Evolutionary conservation across 2,888 invertebrate genomes (phyloP).

Genomic region (Napeogenes sylphis): DNA sequence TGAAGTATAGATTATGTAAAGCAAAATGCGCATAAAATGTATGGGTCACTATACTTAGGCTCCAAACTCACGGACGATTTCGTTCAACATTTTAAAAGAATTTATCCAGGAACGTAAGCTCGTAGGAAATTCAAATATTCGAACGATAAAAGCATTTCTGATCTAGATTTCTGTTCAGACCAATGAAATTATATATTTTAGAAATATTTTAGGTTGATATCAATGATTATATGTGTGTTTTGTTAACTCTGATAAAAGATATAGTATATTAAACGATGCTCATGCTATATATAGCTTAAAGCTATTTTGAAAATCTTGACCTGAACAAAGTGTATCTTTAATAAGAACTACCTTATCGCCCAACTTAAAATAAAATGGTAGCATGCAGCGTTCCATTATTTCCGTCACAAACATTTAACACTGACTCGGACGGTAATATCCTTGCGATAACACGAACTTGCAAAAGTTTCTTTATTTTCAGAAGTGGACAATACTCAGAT

Average conservation of each 20-base stretch:
- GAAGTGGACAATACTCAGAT: conserved; percentile 34
- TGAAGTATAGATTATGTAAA: conserved; percentile 30
- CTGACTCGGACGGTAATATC: conserved; percentile 34
- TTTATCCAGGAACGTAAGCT: conserved; percentile 53
- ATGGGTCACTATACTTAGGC: conserved; percentile 50
- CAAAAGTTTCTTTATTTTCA: conserved; percentile 36
- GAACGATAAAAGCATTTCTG: conserved; percentile 58
- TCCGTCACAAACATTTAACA: conserved; percentile 36
- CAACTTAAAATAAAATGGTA: conserved; percentile 25
- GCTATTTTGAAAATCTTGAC: background rate
- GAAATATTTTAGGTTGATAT: conserved; percentile 22
- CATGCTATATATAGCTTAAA: background rate
- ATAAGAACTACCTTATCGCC: conserved; percentile 18
- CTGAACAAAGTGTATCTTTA: conserved; percentile 6
- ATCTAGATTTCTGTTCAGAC: conserved; percentile 53
- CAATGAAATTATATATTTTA: conserved; percentile 54
- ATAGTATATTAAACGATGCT: background rate
- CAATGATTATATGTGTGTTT: conserved; percentile 3
- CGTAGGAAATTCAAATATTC: conserved; percentile 62
- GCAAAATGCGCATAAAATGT: conserved; percentile 37
- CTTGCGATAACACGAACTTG: conserved; percentile 34
- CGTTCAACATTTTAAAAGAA: conserved; percentile 53
- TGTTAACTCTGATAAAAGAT: background rate
- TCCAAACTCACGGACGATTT: conserved; percentile 43
- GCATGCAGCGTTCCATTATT: conserved; percentile 29